A percentile compares a stretch with the other conserved stretches of the same genome.
Evolutionary conservation across 2,797 vertebrate species (phyloP).

Genomic region (Zenarchopterus dispar): DNA sequence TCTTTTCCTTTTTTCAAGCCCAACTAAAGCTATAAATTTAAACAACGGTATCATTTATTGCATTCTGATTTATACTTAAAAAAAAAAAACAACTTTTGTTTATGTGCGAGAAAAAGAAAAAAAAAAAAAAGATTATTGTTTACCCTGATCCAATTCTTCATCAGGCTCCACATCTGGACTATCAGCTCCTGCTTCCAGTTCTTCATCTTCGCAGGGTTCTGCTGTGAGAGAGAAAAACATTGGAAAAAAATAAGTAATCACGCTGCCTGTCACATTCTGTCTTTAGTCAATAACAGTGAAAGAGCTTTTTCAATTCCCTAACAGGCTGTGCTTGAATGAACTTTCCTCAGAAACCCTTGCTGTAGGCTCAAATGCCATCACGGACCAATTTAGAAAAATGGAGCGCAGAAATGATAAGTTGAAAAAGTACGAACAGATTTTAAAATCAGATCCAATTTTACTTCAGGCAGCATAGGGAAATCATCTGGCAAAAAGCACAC

Average conservation of each 20-base stretch:
- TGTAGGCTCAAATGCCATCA: constrained; percentile 28
- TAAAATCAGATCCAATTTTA: constrained; percentile 28
- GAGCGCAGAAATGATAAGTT: constrained; percentile 9
- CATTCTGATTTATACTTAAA: too few relatives aligned
- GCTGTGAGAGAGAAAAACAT: constrained; percentile 59
- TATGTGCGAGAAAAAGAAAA: too few relatives aligned
- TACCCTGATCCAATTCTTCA: constrained; percentile 94
- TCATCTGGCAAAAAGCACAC: constrained; percentile 21
- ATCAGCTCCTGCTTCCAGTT: constrained; percentile 88
- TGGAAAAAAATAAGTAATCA: constrained; percentile 22
- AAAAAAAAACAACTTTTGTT: too few relatives aligned
- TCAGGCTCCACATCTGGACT: constrained; percentile 89
- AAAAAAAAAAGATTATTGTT: too few relatives aligned
- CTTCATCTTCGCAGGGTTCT: constrained; percentile 88
- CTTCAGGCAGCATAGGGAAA: constrained; percentile 16
- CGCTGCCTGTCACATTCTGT: neutral
- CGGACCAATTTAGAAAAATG: constrained; percentile 22
- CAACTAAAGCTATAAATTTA: too few relatives aligned
- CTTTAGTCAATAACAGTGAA: constrained; percentile 13
- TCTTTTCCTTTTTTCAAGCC: too few relatives aligned
- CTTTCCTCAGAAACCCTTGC: constrained; percentile 14
- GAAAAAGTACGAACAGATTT: constrained; percentile 33
- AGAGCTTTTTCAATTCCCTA: constrained; percentile 20
- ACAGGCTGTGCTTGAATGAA: constrained; percentile 35
- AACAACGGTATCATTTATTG: too few relatives aligned